Conservation (phyloP, 2,113 vertebrate species). For the Xiphias gladius region DNA sequence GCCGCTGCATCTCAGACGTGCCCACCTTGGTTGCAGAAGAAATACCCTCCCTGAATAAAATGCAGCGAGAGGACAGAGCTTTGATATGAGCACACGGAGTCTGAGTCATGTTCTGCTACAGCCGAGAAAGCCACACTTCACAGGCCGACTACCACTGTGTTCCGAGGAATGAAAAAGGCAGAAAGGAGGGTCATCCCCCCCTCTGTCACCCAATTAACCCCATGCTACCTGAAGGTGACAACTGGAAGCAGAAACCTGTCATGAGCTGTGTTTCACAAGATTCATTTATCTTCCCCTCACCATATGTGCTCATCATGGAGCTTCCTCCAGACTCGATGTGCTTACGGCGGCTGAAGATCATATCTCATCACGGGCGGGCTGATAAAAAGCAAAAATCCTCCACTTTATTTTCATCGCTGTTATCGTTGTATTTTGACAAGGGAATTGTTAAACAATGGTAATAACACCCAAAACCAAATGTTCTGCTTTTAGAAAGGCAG, state of each 20-base stretch:
- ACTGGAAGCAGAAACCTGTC: slow-evolving; percentile 61
- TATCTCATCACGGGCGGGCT: slow-evolving; percentile 39
- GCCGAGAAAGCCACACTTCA: slow-evolving; percentile 36
- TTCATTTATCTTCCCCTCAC: slow-evolving; percentile 67
- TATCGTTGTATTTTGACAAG: background rate
- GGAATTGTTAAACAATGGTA: slow-evolving; percentile 5
- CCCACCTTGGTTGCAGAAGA: slow-evolving; percentile 57
- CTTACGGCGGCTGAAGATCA: slow-evolving; percentile 42
- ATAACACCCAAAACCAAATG: background rate
- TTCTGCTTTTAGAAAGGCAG: background rate
- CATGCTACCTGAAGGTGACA: slow-evolving; percentile 68
- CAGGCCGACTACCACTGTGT: slow-evolving; percentile 25
- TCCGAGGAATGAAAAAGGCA: slow-evolving; percentile 35
- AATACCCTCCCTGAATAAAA: slow-evolving; percentile 58
- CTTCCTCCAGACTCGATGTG: slow-evolving; percentile 45
- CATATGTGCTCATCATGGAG: slow-evolving; percentile 64
- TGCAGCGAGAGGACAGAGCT: slow-evolving; percentile 56
- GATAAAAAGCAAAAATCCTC: slow-evolving; percentile 37
- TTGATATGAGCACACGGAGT: slow-evolving; percentile 54
- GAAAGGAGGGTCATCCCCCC: slow-evolving; percentile 41
- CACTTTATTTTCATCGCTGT: slow-evolving; percentile 16
- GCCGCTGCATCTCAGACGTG: slow-evolving; percentile 49
- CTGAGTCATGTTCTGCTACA: slow-evolving; percentile 60
- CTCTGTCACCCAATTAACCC: slow-evolving; percentile 68
- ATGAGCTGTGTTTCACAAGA: slow-evolving; percentile 53